Conservation (phyloP, 2,888 invertebrate genomes). For the Pinctada fucata region DNA sequence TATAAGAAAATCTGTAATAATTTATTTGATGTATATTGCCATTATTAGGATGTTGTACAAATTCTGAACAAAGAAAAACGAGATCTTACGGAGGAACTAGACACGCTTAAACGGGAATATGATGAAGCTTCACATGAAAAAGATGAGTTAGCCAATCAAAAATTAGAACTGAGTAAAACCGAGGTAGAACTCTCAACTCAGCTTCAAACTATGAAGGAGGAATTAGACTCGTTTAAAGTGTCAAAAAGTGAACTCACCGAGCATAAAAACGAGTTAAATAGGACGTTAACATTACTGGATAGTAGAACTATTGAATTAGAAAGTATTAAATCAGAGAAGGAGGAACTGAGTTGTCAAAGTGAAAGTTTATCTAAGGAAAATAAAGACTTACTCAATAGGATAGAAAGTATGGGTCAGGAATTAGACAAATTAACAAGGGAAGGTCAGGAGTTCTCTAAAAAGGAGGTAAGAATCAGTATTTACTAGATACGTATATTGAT, state of each 20-base stretch:
- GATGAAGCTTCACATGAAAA: constrained; percentile 54
- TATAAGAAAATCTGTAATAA: no score
- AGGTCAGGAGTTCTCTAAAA: constrained; percentile 61
- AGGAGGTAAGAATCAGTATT: constrained; percentile 54
- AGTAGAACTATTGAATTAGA: constrained; percentile 49
- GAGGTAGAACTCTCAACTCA: constrained; percentile 62
- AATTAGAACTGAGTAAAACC: constrained; percentile 54
- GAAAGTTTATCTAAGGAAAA: constrained; percentile 64
- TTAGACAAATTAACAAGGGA: constrained; percentile 52
- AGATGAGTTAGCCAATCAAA: constrained; percentile 61
- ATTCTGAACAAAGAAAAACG: constrained; percentile 61
- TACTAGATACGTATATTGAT: no score
- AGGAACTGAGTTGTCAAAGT: constrained; percentile 46
- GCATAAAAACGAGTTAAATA: constrained; percentile 46
- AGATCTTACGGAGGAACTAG: constrained; percentile 50
- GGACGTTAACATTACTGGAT: constrained; percentile 52
- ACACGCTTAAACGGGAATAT: constrained; percentile 52
- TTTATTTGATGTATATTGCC: no score
- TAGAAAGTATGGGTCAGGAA: constrained; percentile 56
- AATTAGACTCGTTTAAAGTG: constrained; percentile 51
- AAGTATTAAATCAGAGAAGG: constrained; percentile 33
- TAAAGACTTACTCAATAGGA: constrained; percentile 60
- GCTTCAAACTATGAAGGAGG: constrained; percentile 51
- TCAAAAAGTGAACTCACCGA: constrained; percentile 47
- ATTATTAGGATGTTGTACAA: constrained; percentile 57